Conservation (phyloP, 2,113 vertebrate genomes). For the Psilopogon haemacephalus region DNA sequence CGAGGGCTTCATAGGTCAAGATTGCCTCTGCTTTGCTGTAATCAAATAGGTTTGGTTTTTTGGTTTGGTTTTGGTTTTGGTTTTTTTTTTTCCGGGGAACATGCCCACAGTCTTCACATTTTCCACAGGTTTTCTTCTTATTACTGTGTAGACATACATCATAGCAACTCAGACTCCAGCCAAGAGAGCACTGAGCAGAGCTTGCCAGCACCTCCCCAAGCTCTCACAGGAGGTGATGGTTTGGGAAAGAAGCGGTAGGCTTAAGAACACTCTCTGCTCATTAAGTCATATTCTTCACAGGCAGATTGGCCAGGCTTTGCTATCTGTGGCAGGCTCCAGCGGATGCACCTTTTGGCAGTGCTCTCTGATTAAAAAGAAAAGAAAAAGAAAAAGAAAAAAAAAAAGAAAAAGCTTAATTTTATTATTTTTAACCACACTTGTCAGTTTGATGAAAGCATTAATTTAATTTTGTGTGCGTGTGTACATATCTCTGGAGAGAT, state of each 20-base stretch:
- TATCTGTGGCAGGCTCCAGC: background rate
- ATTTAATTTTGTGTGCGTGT: slow-evolving; percentile 27
- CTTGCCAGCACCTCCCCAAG: background rate
- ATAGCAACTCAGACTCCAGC: background rate
- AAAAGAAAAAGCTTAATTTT: background rate
- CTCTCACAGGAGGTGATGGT: background rate
- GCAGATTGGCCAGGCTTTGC: background rate
- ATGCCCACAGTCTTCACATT: background rate
- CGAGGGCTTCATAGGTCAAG: slow-evolving; percentile 1
- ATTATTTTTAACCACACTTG: slow-evolving; percentile 45
- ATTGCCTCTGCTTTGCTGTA: slow-evolving; percentile 1
- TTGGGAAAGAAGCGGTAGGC: background rate
- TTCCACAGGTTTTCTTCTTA: background rate
- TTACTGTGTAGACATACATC: slow-evolving; percentile 26
- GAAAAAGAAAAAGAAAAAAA: background rate
- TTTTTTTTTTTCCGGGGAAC: background rate
- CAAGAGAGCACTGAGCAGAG: background rate
- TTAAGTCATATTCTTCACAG: background rate
- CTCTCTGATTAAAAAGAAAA: background rate
- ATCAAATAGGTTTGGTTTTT: background rate
- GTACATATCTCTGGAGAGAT: background rate
- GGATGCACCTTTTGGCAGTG: slow-evolving; percentile 21
- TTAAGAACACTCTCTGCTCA: background rate
- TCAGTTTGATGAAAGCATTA: slow-evolving; percentile 34
- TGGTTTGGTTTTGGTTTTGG: no score